phyloP scores from a whole-genome alignment of 2,888 invertebrate species.

The Hipparchia sbordonii region DNA sequence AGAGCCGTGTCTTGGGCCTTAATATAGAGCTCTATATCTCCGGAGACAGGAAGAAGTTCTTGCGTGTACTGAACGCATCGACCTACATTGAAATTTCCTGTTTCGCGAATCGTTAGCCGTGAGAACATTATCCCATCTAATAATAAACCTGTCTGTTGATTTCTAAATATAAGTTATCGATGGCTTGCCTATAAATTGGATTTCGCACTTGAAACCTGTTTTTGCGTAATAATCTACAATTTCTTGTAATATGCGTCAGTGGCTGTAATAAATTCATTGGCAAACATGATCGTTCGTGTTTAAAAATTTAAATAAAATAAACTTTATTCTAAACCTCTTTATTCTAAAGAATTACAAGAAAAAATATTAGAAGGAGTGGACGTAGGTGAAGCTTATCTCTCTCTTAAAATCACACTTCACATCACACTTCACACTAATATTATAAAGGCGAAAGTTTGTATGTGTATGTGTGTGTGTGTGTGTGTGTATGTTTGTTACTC shows the following conservation, averaged over 20 bases:
- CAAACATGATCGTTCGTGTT: background rate
- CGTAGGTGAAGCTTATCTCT: too few species aligned
- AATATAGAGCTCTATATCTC: too few species aligned
- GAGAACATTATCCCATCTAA: constrained; percentile 30
- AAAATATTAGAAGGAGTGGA: too few species aligned
- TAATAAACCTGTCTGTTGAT: constrained; percentile 31
- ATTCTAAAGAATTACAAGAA: too few species aligned
- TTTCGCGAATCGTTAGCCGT: constrained; percentile 15
- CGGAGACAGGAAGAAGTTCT: background rate
- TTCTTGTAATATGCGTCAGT: background rate
- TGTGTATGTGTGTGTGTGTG: too few species aligned
- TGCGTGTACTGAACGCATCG: constrained; percentile 4
- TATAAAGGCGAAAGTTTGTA: too few species aligned
- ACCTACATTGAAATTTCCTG: constrained; percentile 27
- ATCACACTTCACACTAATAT: too few species aligned
- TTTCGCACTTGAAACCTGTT: constrained; percentile 8
- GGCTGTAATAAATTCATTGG: background rate
- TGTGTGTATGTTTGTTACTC: too few species aligned
- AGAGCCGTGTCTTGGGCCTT: too few species aligned
- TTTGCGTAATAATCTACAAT: constrained; percentile 7
- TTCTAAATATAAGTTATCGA: constrained; percentile 27
- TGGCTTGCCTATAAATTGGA: constrained; percentile 15
- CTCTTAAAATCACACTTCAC: too few species aligned
- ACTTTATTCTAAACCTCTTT: too few species aligned
- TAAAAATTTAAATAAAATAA: too few species aligned